phyloP scores from a whole-genome alignment of 2,888 invertebrate genomes.

The Hemistola chrysoprasaria region DNA sequence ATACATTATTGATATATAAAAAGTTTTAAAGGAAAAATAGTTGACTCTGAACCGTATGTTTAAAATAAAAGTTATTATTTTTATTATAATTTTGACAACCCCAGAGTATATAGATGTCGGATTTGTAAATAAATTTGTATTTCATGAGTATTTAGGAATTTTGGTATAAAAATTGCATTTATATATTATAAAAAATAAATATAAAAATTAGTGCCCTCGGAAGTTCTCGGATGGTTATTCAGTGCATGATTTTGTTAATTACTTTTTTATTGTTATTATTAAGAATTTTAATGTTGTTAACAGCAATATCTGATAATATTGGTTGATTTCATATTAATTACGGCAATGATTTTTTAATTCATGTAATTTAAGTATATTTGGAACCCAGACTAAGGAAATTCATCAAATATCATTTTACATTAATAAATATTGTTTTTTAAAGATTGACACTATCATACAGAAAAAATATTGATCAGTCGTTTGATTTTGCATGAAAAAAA shows the following conservation, averaged over 20 bases:
- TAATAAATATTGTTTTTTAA: conserved; percentile 6
- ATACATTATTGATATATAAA: conserved; percentile 70
- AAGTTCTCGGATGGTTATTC: conserved; percentile 72
- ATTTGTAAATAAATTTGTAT: conserved; percentile 76
- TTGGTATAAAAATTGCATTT: conserved; percentile 76
- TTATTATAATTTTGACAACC: conserved; percentile 48
- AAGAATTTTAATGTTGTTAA: conserved; percentile 80
- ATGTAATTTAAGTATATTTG: conserved; percentile 36
- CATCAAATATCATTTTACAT: conserved; percentile 26
- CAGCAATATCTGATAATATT: conserved; percentile 58
- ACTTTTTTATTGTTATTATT: conserved; percentile 79
- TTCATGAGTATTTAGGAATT: conserved; percentile 65
- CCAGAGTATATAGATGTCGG: conserved; percentile 46
- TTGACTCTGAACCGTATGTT: conserved; percentile 57
- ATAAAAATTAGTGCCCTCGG: conserved; percentile 58
- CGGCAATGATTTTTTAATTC: conserved; percentile 37
- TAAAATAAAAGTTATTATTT: conserved; percentile 40
- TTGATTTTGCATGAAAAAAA: conserved; percentile 69
- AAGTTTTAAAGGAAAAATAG: conserved; percentile 69
- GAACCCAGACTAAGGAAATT: conserved; percentile 15
- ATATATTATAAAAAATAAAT: conserved; percentile 54
- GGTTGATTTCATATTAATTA: conserved; percentile 29
- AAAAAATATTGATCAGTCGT: conserved; percentile 42
- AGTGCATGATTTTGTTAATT: conserved; percentile 72
- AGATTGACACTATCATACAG: conserved; percentile 8